A percentile compares a stretch with the other conserved stretches of the same genome.
phyloP scores from a whole-genome alignment of 1,140 invertebrate genomes.

The Whitmania pigra region DNA sequence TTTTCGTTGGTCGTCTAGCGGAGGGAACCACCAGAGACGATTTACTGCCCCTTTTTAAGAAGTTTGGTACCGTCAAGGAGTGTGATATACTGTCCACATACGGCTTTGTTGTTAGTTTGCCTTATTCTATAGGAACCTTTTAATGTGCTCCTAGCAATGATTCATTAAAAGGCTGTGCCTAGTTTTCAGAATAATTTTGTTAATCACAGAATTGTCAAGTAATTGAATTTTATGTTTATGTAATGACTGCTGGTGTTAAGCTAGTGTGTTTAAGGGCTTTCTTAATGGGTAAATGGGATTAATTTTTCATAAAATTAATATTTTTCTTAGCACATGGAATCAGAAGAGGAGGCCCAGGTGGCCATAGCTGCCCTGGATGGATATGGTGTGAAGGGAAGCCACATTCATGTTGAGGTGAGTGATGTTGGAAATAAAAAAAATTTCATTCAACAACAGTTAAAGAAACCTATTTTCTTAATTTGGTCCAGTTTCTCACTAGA shows the following conservation, averaged over 20 bases:
- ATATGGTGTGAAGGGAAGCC: constrained; percentile 15
- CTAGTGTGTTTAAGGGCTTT: too few species aligned
- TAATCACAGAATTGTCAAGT: too few species aligned
- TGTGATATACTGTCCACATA: constrained; percentile 92
- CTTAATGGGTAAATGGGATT: background rate
- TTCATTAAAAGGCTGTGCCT: too few species aligned
- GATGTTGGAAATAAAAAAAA: too few species aligned
- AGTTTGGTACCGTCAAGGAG: constrained; percentile 86
- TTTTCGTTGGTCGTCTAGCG: constrained; percentile 85
- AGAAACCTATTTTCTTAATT: too few species aligned
- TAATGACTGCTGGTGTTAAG: too few species aligned
- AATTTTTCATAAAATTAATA: background rate
- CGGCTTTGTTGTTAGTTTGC: constrained; percentile 69
- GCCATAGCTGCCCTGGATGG: constrained; percentile 80
- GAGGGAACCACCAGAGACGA: constrained; percentile 73
- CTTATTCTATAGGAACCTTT: too few species aligned
- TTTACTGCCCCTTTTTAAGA: constrained; percentile 76
- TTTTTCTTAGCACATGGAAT: constrained; percentile 69
- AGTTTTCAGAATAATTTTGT: too few species aligned
- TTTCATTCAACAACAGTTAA: too few species aligned
- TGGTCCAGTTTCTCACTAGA: too few species aligned
- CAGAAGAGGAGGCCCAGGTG: constrained; percentile 72
- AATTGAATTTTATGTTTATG: too few species aligned
- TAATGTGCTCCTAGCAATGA: too few species aligned
- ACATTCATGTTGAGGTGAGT: constrained; percentile 18